phyloP scores from a whole-genome alignment of 92 coral and sea anemone species.

The Palythoa caribaeorum region DNA sequence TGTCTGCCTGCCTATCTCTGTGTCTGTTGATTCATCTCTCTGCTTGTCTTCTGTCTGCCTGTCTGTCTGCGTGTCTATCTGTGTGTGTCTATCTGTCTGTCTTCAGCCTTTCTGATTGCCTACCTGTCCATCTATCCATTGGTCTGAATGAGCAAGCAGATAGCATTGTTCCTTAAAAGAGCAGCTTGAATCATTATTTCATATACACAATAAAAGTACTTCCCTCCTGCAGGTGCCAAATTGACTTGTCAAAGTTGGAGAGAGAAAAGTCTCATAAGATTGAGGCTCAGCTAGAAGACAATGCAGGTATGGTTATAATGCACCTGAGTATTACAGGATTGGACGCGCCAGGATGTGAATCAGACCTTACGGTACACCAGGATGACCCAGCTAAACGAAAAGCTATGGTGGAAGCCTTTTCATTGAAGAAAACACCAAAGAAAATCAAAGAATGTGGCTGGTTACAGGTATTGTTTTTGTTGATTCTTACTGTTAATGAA shows the following conservation, averaged over 20 bases:
- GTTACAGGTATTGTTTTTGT: slow-evolving; percentile 74
- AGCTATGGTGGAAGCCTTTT: slow-evolving; percentile 71
- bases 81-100: too few relatives aligned
- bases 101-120: too few relatives aligned
- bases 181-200: neutral
- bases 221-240: slow-evolving; percentile 79
- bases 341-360: slow-evolving; percentile 90
- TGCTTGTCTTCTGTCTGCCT: too few relatives aligned
- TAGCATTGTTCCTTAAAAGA: neutral
- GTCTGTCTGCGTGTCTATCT: too few relatives aligned
- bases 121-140: too few relatives aligned
- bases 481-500: neutral
- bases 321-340: slow-evolving; percentile 92
- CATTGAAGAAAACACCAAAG: slow-evolving; percentile 86
- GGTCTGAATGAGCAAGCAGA: neutral
- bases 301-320: slow-evolving; percentile 89
- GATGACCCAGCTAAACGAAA: slow-evolving; percentile 85
- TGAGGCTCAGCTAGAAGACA: slow-evolving; percentile 96
- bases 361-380: slow-evolving; percentile 81
- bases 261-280: slow-evolving; percentile 97
- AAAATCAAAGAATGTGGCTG: slow-evolving; percentile 97
- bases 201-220: neutral
- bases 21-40: too few relatives aligned
- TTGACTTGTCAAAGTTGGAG: slow-evolving; percentile 85
- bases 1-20: too few relatives aligned